Percentiles rank a stretch among this genome's conserved stretches.
Conservation (phyloP, 30 jellyfish, hydroid and myxozoan species). For the Nemopilema nomurai region DNA sequence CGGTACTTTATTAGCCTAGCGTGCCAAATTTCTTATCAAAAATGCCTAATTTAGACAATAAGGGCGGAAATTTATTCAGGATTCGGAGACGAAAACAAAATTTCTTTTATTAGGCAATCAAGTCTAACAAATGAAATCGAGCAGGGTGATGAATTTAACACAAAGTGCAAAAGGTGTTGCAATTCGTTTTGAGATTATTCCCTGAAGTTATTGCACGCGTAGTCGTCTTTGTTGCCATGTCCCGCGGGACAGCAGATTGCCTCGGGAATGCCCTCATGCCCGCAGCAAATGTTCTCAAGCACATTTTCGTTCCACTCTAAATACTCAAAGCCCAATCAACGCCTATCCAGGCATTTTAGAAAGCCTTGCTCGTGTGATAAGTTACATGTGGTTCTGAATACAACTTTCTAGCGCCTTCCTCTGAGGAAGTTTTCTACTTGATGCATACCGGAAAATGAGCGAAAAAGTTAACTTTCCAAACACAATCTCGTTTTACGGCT, state of each 20-base stretch:
- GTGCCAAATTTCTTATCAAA: neutral
- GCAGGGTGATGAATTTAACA: neutral
- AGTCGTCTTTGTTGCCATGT: neutral
- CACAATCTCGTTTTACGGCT: too few relatives aligned
- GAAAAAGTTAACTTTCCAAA: too few relatives aligned
- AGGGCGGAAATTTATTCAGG: neutral
- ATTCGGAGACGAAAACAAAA: neutral
- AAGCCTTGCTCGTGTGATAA: too few relatives aligned
- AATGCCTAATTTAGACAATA: neutral
- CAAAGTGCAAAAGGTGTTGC: neutral
- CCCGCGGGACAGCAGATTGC: neutral
- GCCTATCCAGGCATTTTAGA: too few relatives aligned
- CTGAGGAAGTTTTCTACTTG: too few relatives aligned
- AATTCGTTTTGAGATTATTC: neutral
- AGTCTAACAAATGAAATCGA: neutral
- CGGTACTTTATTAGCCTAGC: neutral
- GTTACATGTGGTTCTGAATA: too few relatives aligned
- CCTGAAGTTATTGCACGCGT: too few relatives aligned
- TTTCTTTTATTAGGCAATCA: neutral
- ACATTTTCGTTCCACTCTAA: too few relatives aligned
- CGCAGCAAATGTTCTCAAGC: too few relatives aligned
- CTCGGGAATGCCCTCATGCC: neutral
- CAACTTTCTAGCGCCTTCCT: too few relatives aligned
- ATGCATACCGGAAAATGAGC: too few relatives aligned
- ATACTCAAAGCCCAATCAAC: too few relatives aligned